Percentiles rank a stretch among this genome's conserved stretches.
Evolutionary conservation across 2,888 invertebrate species (phyloP).

Genomic region (Lathronympha strigana): DNA sequence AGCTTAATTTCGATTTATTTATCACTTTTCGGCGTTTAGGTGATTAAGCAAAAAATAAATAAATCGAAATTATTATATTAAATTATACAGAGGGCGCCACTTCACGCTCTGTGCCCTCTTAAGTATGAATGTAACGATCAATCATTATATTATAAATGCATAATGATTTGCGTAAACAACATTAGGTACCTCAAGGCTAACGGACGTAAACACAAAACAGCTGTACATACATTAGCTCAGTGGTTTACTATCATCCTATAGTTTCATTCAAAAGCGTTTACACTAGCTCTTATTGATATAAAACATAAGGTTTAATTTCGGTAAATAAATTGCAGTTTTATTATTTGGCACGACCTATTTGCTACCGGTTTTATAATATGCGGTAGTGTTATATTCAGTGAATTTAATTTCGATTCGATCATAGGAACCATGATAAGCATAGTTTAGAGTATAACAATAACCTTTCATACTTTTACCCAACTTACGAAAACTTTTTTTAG

Average conservation of each 20-base stretch:
- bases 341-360: conserved; percentile 17
- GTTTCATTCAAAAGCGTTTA: no score
- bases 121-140: conserved; percentile 22
- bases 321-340: conserved; percentile 4
- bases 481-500: no score
- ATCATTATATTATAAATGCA: no score
- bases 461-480: no score
- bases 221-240: conserved; percentile 9
- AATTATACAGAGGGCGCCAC: no score
- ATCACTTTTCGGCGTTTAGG: no score
- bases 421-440: no score
- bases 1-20: no score
- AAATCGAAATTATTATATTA: no score
- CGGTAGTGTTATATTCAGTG: background rate
- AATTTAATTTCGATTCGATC: background rate
- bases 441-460: no score
- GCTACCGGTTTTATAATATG: background rate
- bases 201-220: conserved; percentile 18
- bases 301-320: background rate
- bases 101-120: no score
- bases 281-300: background rate
- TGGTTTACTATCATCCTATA: background rate
- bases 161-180: conserved; percentile 13
- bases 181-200: conserved; percentile 25
- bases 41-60: no score